Evolutionary conservation across 2,113 vertebrate species (phyloP), one percentile per base, ranked within the genome.

Genomic region (Puma concolor): DNA sequence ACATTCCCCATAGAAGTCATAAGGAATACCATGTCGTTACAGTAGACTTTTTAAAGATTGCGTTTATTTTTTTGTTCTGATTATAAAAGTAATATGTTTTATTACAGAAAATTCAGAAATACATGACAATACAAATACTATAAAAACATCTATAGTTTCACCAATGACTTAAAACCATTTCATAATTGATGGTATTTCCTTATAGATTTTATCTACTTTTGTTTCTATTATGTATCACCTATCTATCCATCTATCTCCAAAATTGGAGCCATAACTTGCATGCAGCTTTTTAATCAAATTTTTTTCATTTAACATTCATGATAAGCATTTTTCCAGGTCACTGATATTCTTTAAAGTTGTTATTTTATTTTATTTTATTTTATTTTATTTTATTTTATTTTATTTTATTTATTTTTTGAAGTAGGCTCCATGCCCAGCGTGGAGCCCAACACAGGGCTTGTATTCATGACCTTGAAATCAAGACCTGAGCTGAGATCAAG

Each of bases 41-140:
- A 54, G 41, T 64, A 88, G 57, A 2, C 36, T 92, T 93, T 90
- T 31, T 11, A 33, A 80, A 33, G 77, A 60, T 63, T 38, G 11
- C 7, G 66, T 76, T 85, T 84, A 33, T 64, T 64, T 12, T 57
- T 94, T 94, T 95, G 48, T 96, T 92, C 64, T 81, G 38, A 81
- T 79, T 83, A 60, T 92, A 92, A 96, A 88, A 96, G 11, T 52
- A 80, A 79, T 74, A 64, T 0, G 25, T 69, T 80, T 80, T 94
- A 15, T 33, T 85, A 31, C 23, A 71, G 8, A 91, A 85, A 91
- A 87, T 83, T 63, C 64, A 84, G 36, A 83, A 83, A 87, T 85
- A 67, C 3, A 81, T 41, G 91, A 44, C 88, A 89, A 69, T 91
- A 57, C 4, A 80, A 88, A 69, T 54, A 14, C 67, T 81, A 69